Evolutionary conservation across 2,888 invertebrate species (phyloP).

Genomic region (Thymelicus sylvestris): DNA sequence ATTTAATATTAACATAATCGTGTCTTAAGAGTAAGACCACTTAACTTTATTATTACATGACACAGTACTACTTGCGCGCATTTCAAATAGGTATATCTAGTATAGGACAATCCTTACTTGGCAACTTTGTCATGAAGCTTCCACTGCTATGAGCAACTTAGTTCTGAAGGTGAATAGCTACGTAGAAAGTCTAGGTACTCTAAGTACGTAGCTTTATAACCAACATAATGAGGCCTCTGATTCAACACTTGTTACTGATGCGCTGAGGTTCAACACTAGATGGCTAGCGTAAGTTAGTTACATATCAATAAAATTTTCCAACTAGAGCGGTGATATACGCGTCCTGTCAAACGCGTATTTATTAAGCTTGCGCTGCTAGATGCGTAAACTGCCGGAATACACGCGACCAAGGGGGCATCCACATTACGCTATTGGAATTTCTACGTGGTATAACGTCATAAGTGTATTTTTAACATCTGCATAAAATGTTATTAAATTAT

Average conservation of each 20-base stretch:
- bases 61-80: not conserved
- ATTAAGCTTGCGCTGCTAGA: conserved; percentile 62
- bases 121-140: no score
- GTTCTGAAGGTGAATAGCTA: no score
- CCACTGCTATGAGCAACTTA: no score
- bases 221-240: no score
- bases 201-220: no score
- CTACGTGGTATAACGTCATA: not conserved
- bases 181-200: no score
- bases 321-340: conserved; percentile 46
- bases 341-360: conserved; percentile 66
- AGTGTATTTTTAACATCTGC: not conserved
- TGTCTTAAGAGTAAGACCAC: not conserved
- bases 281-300: not conserved
- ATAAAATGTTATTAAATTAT: no score
- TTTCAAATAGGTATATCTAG: no score
- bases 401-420: conserved; percentile 57
- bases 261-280: not conserved
- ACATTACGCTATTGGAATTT: conserved; percentile 35
- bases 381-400: conserved; percentile 60
- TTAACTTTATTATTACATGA: not conserved
- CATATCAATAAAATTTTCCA: conserved; percentile 1
- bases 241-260: not conserved
- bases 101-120: no score
- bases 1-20: not conserved